Evolutionary conservation across 2,113 vertebrate species (phyloP).

Genomic region (Plotosus lineatus): DNA sequence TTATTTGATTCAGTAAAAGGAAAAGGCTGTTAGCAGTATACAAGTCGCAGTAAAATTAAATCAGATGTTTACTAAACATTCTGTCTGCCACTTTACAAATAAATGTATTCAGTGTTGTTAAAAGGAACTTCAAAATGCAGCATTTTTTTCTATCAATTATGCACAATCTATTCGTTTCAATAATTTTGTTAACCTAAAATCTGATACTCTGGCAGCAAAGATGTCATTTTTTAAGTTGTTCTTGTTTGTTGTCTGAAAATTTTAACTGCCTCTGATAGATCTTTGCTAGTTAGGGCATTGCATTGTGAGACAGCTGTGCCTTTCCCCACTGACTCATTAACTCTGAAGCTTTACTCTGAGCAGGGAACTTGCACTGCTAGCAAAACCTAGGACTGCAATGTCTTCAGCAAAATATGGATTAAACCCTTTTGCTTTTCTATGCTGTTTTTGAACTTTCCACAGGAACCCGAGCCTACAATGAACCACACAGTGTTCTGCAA

Average conservation of each 20-base stretch:
- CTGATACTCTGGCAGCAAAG: too few relatives aligned
- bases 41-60: too few relatives aligned
- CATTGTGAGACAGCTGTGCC: constrained; percentile 61
- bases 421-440: constrained; percentile 46
- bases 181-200: too few relatives aligned
- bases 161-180: too few relatives aligned
- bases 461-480: constrained; percentile 11
- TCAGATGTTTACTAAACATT: too few relatives aligned
- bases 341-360: constrained; percentile 46
- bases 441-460: constrained; percentile 18
- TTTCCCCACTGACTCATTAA: constrained; percentile 70
- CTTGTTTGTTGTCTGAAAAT: constrained; percentile 58
- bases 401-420: constrained; percentile 53
- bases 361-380: constrained; percentile 54
- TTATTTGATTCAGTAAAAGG: not conserved
- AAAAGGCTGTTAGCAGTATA: not conserved
- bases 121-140: too few relatives aligned
- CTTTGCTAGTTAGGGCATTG: constrained; percentile 61
- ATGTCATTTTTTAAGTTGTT: constrained; percentile 22
- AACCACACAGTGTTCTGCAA: constrained; percentile 13
- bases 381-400: constrained; percentile 56
- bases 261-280: constrained; percentile 59
- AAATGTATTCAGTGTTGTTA: too few relatives aligned
- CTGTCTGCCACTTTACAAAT: too few relatives aligned
- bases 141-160: too few relatives aligned